Conservation (phyloP, 2,888 invertebrate genomes). For the Himalopsyche tibetana region DNA sequence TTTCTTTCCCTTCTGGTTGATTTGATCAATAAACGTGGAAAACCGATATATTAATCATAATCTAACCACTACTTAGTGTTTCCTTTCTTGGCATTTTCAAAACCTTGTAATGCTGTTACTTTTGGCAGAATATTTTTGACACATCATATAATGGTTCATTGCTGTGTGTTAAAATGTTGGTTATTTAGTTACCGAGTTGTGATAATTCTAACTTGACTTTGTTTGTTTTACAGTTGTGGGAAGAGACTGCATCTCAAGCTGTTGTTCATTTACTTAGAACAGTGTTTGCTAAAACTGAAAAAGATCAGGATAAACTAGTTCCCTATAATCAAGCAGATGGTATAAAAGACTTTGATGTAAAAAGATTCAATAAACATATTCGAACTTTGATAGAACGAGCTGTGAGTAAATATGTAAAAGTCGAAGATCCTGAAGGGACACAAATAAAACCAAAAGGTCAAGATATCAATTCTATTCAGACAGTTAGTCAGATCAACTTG, state of each 20-base stretch:
- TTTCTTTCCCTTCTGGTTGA: too few species aligned
- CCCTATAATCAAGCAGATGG: constrained; percentile 54
- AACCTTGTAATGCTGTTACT: too few species aligned
- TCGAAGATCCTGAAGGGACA: constrained; percentile 7
- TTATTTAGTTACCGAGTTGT: neutral
- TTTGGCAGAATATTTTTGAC: neutral
- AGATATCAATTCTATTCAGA: neutral
- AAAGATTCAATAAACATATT: constrained; percentile 60
- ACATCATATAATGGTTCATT: constrained; percentile 33
- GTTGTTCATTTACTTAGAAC: constrained; percentile 58
- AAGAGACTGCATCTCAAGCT: constrained; percentile 57
- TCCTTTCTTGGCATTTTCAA: too few species aligned
- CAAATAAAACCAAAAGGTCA: neutral
- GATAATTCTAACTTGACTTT: neutral
- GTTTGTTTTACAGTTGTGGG: constrained; percentile 61
- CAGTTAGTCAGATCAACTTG: neutral
- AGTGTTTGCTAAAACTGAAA: constrained; percentile 62
- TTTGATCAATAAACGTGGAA: too few species aligned
- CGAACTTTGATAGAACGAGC: constrained; percentile 59
- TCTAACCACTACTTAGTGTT: too few species aligned
- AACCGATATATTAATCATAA: too few species aligned
- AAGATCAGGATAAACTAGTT: constrained; percentile 61
- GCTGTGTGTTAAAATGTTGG: neutral
- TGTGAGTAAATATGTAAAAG: constrained; percentile 51
- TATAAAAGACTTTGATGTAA: constrained; percentile 58